Percentiles rank a stretch among this genome's conserved stretches.
These are phyloP conservation scores for Scomber scombrus DNA, from an alignment of 2,113 vertebrate species.

Conservation along the genomic window DNA sequence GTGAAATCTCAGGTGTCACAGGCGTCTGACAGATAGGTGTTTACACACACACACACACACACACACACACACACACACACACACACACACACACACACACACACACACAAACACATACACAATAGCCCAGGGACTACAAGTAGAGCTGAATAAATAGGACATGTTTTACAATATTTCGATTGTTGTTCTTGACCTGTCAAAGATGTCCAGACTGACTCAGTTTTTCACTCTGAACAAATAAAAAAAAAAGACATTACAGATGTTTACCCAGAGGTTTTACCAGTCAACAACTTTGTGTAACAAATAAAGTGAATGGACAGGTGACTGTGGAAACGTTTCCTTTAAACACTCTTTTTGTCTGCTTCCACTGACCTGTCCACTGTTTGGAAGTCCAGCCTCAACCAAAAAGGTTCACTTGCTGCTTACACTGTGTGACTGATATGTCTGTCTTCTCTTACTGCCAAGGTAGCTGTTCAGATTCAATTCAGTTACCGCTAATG, in stretches of 20 bases:
- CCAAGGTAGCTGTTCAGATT: constrained; percentile 5
- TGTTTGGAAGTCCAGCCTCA: constrained; percentile 2
- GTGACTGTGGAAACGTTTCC: background rate
- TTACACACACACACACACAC: constrained; percentile 19
- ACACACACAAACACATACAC: constrained; percentile 17
- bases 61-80: constrained; percentile 28
- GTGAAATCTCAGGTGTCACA: constrained; percentile 58
- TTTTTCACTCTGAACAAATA: background rate
- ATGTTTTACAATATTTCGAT: constrained; percentile 16
- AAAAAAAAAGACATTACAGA: background rate
- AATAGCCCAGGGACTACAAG: constrained; percentile 40
- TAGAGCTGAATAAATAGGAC: constrained; percentile 39
- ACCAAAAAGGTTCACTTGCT: constrained; percentile 22
- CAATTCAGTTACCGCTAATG: background rate
- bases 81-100: constrained; percentile 25
- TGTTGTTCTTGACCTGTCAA: constrained; percentile 31
- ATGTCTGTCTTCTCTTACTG: constrained; percentile 15
- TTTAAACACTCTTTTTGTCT: background rate
- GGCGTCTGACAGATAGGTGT: constrained; percentile 44
- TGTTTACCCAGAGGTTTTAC: constrained; percentile 26
- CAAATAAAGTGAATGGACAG: constrained; percentile 10
- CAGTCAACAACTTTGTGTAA: background rate
- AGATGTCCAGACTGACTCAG: constrained; percentile 8
- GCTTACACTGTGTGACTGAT: constrained; percentile 30
- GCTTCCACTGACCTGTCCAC: constrained; percentile 5